Evolutionary conservation across 2,113 vertebrate genomes (phyloP), one percentile per base, ranked within the genome.

Genomic region (Condylura cristata): DNA sequence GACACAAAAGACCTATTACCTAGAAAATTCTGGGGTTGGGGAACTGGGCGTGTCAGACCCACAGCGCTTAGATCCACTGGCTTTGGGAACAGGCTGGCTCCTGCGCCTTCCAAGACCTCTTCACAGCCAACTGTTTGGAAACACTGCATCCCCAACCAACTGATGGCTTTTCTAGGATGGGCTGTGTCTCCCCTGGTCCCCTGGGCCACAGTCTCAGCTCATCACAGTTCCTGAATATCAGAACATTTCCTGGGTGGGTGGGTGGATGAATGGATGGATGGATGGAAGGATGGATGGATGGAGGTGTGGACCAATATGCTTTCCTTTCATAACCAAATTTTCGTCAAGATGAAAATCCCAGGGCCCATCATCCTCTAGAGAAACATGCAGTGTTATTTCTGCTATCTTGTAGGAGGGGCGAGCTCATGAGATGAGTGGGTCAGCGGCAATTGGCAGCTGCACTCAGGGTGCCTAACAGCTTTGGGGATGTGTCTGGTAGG

Each of bases 301-400:
- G 26, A 75, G 92, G 48, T 72, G 79, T 68, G 44, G 74, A 93
- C 34, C 24, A 12, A 81, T 80, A 86, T 24, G 71, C 51, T 17
- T 89, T 90, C 34, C 44, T 93, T 86, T 95, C 61, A 80, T 90
- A 83, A 86, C 46, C 14, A 22, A 68, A 74, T 71, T 92, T 72
- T 92, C 48, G 51, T 76, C 65, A 93, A 58, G 14, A 90, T 14
- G n/a, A n/a, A n/a, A n/a, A n/a, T n/a, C n/a, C 8, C 24, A 68
- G 66, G 53, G 26, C 60, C 89, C 70, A 83, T 65, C 44, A 72
- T 78, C 79, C 46, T 94, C 18, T 72, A 58, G 74, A 96, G 48
- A 94, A 94, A 71, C 34, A 3, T 65, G 78, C 75, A 81, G 16
- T 84, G 28, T 51, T 88, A 56, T 48, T 78, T 96, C 75, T 28